phyloP scores from a whole-genome alignment of 2,797 vertebrate genomes.

The Harpagifer antarcticus region DNA sequence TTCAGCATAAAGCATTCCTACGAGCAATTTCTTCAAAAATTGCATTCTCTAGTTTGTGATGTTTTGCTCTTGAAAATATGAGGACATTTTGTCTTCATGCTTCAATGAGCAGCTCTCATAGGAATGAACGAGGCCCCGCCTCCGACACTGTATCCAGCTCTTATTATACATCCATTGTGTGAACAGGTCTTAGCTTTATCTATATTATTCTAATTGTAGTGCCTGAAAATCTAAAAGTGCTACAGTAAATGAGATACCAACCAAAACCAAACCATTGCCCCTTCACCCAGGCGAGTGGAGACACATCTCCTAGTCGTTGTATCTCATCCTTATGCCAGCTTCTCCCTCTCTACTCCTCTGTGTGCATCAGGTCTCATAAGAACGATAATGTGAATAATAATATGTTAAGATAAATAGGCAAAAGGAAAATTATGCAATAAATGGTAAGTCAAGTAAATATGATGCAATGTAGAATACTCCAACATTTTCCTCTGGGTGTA shows the following conservation, averaged over 20 bases:
- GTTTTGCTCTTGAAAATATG: too few relatives aligned
- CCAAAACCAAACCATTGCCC: neutral
- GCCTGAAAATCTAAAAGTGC: conserved; percentile 1
- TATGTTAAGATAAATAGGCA: neutral
- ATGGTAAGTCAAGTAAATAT: neutral
- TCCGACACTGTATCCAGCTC: too few relatives aligned
- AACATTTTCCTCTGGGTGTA: neutral
- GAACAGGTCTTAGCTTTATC: conserved; percentile 8
- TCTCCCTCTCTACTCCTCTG: neutral
- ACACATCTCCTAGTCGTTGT: conserved; percentile 3
- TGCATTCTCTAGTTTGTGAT: too few relatives aligned
- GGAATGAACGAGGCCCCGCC: too few relatives aligned
- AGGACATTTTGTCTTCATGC: too few relatives aligned
- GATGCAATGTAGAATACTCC: neutral
- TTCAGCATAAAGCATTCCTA: too few relatives aligned
- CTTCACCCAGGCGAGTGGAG: neutral
- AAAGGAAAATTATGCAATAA: conserved; percentile 16
- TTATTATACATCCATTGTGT: too few relatives aligned
- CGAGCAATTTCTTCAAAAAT: too few relatives aligned
- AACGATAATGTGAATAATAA: neutral
- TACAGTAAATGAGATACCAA: conserved; percentile 17
- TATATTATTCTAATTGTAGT: conserved; percentile 16
- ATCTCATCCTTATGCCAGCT: neutral
- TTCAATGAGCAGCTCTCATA: too few relatives aligned
- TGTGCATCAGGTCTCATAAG: neutral